Conservation (phyloP, 2,888 invertebrate genomes). For the Megastigmus dorsalis region DNA sequence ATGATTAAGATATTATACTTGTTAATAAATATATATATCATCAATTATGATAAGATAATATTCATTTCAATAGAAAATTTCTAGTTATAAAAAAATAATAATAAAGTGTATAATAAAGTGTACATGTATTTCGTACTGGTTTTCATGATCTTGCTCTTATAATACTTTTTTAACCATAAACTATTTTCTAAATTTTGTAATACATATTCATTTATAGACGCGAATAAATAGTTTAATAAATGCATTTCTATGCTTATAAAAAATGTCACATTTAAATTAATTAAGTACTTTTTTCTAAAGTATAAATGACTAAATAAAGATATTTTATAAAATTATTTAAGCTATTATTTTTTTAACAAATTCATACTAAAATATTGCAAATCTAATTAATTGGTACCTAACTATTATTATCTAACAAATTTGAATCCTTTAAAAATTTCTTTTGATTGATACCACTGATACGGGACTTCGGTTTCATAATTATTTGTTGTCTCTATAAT, state of each 20-base stretch:
- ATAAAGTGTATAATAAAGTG: no score
- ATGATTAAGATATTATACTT: no score
- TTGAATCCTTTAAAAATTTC: conserved; percentile 71
- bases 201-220: neutral
- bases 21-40: no score
- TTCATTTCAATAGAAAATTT: no score
- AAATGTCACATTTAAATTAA: neutral
- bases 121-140: no score
- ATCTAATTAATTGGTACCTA: neutral
- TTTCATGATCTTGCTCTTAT: neutral
- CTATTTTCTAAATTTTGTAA: neutral
- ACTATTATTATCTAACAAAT: conserved; percentile 64
- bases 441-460: conserved; percentile 70
- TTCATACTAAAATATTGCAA: conserved; percentile 19
- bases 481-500: conserved; percentile 43
- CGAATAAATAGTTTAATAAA: no score
- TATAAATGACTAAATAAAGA: conserved; percentile 21
- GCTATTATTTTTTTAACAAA: conserved; percentile 23
- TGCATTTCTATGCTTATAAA: neutral
- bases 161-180: no score
- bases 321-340: conserved; percentile 35
- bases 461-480: conserved; percentile 53
- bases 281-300: conserved; percentile 43
- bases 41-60: no score
- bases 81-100: no score